Percentiles rank a stretch among this genome's conserved stretches.
Conservation (phyloP, 1,140 invertebrate species). For the Dinoponera quadriceps region DNA sequence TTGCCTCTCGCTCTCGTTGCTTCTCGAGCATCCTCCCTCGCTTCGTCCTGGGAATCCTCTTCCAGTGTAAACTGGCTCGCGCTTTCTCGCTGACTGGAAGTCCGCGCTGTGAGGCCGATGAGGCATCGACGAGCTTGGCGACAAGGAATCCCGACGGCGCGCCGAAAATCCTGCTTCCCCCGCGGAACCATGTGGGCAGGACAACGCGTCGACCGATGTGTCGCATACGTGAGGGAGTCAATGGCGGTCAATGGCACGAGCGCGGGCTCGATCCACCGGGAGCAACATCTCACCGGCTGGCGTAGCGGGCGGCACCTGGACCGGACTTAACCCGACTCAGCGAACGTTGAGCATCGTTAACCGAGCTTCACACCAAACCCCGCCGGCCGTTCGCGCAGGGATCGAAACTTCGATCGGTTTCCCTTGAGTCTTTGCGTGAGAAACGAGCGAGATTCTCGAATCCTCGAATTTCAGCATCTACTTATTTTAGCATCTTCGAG, state of each 20-base stretch:
- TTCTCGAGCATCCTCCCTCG: not conserved
- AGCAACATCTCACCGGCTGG: constrained; percentile 79
- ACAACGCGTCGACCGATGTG: constrained; percentile 67
- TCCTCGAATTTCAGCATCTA: not conserved
- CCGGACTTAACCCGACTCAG: constrained; percentile 73
- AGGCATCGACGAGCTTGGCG: not conserved
- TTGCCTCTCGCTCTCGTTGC: too few species aligned
- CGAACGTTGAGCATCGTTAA: constrained; percentile 74
- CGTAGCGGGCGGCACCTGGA: constrained; percentile 77
- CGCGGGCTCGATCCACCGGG: constrained; percentile 80
- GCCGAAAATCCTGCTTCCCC: constrained; percentile 35
- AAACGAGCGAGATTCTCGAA: not conserved
- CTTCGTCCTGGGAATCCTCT: not conserved
- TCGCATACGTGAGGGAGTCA: constrained; percentile 82
- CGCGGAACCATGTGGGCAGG: constrained; percentile 29
- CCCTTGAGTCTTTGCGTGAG: not conserved
- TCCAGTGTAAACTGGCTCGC: constrained; percentile 9
- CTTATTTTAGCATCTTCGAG: not conserved
- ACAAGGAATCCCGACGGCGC: not conserved
- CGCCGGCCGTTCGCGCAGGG: not conserved
- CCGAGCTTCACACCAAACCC: constrained; percentile 67
- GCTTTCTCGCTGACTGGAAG: not conserved
- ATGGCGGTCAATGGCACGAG: constrained; percentile 85
- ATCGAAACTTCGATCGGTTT: not conserved
- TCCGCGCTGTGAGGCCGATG: not conserved